Percentiles rank a stretch among this genome's conserved stretches.
Evolutionary conservation across 1,140 invertebrate genomes (phyloP).

Genomic region (Cydia amplana): DNA sequence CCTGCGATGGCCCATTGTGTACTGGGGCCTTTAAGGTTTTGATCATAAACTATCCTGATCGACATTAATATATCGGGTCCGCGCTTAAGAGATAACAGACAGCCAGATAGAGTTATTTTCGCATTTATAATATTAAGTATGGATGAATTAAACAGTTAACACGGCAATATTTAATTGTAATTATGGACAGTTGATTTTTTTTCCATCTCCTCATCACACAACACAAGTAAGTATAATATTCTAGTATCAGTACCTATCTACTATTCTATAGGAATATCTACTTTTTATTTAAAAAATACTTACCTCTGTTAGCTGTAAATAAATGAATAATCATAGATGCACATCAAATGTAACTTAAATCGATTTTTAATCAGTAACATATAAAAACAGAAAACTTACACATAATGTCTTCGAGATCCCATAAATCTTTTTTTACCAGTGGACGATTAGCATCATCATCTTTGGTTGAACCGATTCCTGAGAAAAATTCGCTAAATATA

Average conservation of each 20-base stretch:
- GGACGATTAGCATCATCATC: conserved; percentile 2
- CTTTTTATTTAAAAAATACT: background rate
- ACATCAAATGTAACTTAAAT: background rate
- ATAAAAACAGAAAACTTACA: background rate
- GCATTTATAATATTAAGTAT: too few relatives aligned
- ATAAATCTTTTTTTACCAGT: conserved; percentile 15
- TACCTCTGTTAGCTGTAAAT: background rate
- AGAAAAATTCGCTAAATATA: background rate
- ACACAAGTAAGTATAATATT: too few relatives aligned
- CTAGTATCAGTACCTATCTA: too few relatives aligned
- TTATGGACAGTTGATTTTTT: too few relatives aligned
- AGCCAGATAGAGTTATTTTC: too few relatives aligned
- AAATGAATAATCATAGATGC: background rate
- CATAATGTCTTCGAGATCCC: background rate
- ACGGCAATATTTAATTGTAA: too few relatives aligned
- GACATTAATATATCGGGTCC: too few relatives aligned
- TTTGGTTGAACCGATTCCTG: background rate
- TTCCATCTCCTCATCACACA: too few relatives aligned
- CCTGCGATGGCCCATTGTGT: too few relatives aligned
- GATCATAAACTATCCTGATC: background rate
- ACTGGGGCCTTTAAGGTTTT: too few relatives aligned
- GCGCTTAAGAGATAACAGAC: too few relatives aligned
- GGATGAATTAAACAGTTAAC: too few relatives aligned
- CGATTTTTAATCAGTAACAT: background rate
- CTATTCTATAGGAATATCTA: background rate